Base-by-base conservation (phyloP, 2,888 invertebrate species). In the Camponotus fellah region DNA sequence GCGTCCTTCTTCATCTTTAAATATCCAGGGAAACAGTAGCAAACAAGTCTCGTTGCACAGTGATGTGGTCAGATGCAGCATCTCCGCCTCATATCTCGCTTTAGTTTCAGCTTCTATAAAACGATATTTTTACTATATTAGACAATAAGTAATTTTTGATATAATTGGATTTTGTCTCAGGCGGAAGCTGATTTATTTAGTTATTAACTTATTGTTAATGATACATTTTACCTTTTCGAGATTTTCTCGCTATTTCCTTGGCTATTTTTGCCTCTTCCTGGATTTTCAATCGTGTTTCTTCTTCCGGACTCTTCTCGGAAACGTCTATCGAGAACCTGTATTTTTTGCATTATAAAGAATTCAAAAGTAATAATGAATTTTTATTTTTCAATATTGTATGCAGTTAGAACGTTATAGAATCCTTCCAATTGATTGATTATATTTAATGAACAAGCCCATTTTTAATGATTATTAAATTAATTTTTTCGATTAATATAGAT, bases 231-330 rank as follows among this genome's bases (percentile, higher is more conserved):
- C 94, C 94, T 92, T 92, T 93, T 84, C 92, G 90, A 40, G 93
- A 91, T 68, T 90, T 92, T 83, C 91, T 93, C 8, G 91, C 94
- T 14, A 92, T 91, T 86, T 95, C 93, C 68, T 93, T 94, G 14
- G 93, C 93, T 46, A 89, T 87, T 88, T 88, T 92, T 3, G 91
- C 88, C 87, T 94, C 94, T 69, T 94, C 92, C 12, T 92, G 87
- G 12, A 92, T 90, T 84, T 91, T 89, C 58, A 92, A 81, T 86
- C 94, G 91, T 72, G 91, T 91, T 68, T 91, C 86, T 93, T 96
- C 96, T 71, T 95, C 95, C 0, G 96, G 96, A 88, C 96, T 93
- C 89, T 95, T 92, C 68, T 96, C 95, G 0, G 88, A 83, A 0
- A 96, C 92, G 2, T 92, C 87, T 79, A 94, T 86, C 9, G 91